Percentiles rank a stretch among this genome's conserved stretches.
Conservation (phyloP, 2,113 vertebrate species). For the Gallinago jamesoni region DNA sequence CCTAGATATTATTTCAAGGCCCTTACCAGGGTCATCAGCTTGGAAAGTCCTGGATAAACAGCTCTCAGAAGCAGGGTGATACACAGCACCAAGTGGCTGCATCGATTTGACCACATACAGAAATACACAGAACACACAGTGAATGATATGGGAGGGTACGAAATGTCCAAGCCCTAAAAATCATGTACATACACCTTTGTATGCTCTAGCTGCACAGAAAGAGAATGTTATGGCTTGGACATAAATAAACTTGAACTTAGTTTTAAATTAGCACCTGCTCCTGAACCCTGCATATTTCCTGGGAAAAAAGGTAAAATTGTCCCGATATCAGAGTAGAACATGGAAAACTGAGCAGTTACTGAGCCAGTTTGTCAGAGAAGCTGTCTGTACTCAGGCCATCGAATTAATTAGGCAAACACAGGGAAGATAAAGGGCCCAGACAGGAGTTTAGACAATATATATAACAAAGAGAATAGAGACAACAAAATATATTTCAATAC, state of each 20-base stretch:
- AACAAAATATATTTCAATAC: background rate
- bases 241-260: background rate
- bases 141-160: background rate
- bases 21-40: background rate
- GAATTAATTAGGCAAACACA: background rate
- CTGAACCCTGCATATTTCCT: background rate
- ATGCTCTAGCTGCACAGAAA: background rate
- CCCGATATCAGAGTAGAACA: background rate
- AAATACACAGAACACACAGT: background rate
- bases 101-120: fast-evolving
- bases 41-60: background rate
- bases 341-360: background rate
- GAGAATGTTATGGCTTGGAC: background rate
- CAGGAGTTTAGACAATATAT: background rate
- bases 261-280: background rate
- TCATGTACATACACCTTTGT: background rate
- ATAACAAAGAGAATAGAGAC: background rate
- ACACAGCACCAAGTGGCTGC: background rate
- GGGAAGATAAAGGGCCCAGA: background rate
- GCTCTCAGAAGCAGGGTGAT: background rate
- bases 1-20: background rate
- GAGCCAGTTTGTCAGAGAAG: background rate
- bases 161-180: background rate
- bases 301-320: background rate
- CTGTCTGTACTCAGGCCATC: background rate